Evolutionary conservation across 2,888 invertebrate genomes (phyloP), one percentile per base, ranked within the genome.

Genomic region (Synergus itoensis): DNA sequence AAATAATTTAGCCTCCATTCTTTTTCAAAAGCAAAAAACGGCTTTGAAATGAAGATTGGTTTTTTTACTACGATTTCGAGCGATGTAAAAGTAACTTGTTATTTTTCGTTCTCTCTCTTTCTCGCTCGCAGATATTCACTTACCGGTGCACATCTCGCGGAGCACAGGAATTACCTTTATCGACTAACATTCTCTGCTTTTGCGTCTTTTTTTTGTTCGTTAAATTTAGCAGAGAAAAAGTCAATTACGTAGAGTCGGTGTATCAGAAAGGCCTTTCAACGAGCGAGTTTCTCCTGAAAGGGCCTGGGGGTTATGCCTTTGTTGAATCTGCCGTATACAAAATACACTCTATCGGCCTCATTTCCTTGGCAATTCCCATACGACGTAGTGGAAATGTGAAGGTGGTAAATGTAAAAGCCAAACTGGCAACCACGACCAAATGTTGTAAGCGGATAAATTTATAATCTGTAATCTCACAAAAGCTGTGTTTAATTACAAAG

Each of bases 191-290:
- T 73, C 48, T 48, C 53, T 36, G 36, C 48, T 53, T 40, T 36
- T 48, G 48, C 36, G 48, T 73, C 48, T 69, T 48, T 67, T 67
- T 69, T 67, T 69, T 28, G 7, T 73, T 73, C 28, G 53, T 48
- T 73, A 73, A 73, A 73, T 73, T 73, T 48, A 73, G 53, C 16
- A 48, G 73, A 73, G 73, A 73, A 73, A 73, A 73, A 73, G 73
- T 73, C 73, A 73, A 73, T 73, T 73, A 73, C 48, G 73, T 36
- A 48, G 73, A 73, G 73, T 73, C 48, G 53, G 73, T 73, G 73
- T 73, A 73, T 73, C 73, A 73, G 73, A 73, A 73, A 73, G 73
- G 73, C 53, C n/a, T 73, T 73, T 73, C 73, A 73, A 73, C 73
- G 73, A 48, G 48, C 53, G n/a, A 73, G 48, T 73, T 73, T 73